Base-by-base conservation (phyloP, 2,797 vertebrate species). In the Sebastiscus albofasciatus region DNA sequence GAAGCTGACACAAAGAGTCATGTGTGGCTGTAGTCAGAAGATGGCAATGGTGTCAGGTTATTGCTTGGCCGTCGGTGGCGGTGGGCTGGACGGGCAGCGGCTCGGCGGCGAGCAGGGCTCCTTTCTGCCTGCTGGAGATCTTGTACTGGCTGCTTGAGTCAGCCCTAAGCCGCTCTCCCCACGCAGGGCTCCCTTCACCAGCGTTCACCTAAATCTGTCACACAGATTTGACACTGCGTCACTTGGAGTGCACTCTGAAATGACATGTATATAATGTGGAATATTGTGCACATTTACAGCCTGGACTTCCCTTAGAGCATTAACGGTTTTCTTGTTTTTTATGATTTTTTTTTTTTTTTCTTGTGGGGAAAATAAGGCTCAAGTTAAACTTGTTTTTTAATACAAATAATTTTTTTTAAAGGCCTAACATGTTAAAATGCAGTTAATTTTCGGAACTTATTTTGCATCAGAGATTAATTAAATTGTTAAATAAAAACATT, bases 201-300 rank as follows among this genome's bases (percentile, higher is more conserved):
- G 96, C 95, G 94, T 97, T 99, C 97, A 99, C 98, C 98, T 98
- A 97, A 99, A 99, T 99, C 98, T 99, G 98, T 99, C 98, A 98
- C 96, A 97, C 97, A 99, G 97, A 99, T 99, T 98, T 99, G 98
- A 98, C 98, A 97, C 97, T 90, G 93, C 95, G 95, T 97, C 96
- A 96, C 97, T 98, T 95, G 95, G 94, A 94, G 95, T 92, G 95
- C 96, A 96, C 96, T 97, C 96, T 93, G 97, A 96, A 97, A 95
- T 99, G 97, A 99, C 98, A 98, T 96, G 96, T 96, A 98, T 98
- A 97, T 98, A 98, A 99, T 98, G 96, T 96, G 97, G 96, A 97
- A 98, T 98, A 97, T 97, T 98, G 97, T 98, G 97, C 97, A 97
- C 97, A 97, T 98, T 98, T 98, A 96, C 97, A 97, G 97, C 95